These are phyloP conservation scores for Mus spretus DNA, from an alignment of 2,797 vertebrate genomes.

Conservation along the genomic window DNA sequence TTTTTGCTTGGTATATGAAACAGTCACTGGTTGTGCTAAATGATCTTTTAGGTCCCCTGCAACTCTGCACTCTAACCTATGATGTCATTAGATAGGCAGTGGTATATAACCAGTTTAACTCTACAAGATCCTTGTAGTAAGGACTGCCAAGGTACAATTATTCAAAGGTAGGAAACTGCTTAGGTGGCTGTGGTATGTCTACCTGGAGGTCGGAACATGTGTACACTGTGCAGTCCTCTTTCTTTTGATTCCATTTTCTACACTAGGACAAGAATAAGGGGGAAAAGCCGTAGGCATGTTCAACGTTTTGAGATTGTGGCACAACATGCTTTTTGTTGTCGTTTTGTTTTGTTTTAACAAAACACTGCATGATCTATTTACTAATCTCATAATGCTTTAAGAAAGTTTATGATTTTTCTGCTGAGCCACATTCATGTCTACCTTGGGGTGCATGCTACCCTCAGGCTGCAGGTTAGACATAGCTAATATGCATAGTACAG, in stretches of 20 bases:
- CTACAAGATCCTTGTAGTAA: conserved; percentile 21
- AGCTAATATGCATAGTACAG: not conserved
- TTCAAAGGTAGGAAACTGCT: not conserved
- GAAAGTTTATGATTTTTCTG: not conserved
- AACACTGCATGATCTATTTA: not conserved
- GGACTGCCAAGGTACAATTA: not conserved
- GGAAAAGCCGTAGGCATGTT: not conserved
- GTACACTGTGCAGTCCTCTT: not conserved
- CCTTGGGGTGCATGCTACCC: not conserved
- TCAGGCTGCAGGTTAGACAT: not conserved
- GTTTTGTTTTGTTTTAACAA: not conserved
- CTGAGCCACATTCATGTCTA: not conserved
- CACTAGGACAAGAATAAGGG: conserved; percentile 5
- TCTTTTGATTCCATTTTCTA: conserved; percentile 48
- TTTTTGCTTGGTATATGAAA: conserved; percentile 37
- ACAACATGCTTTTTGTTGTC: not conserved
- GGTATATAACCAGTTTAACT: not conserved
- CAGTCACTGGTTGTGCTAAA: conserved; percentile 14
- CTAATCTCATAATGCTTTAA: not conserved
- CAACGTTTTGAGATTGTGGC: not conserved
- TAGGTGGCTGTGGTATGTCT: not conserved
- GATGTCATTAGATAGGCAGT: conserved; percentile 20
- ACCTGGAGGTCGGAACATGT: not conserved
- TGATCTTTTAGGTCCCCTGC: not conserved
- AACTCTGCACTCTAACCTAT: conserved; percentile 33